Evolutionary conservation across 35 echinoderm and acorn worm genomes (phyloP).

Genomic region (Acanthaster planci): DNA sequence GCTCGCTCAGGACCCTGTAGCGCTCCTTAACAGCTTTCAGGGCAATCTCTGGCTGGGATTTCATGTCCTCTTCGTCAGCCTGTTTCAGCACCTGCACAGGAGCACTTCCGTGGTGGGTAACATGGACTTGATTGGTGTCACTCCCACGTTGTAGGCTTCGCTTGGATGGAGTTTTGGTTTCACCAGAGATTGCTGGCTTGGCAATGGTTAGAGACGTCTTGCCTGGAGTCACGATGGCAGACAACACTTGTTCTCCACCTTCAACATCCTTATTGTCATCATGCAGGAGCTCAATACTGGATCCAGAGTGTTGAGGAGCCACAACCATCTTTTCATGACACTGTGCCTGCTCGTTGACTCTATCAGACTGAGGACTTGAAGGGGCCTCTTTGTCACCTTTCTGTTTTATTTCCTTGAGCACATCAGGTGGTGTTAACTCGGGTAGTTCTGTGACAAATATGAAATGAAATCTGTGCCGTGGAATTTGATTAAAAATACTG

Average conservation of each 20-base stretch:
- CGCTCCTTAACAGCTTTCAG: not conserved
- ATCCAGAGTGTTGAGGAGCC: not conserved
- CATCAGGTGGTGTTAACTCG: not conserved
- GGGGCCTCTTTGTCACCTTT: too few species aligned
- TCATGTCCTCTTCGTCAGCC: not conserved
- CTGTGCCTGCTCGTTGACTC: too few species aligned
- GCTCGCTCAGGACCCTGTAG: not conserved
- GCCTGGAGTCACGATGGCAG: not conserved
- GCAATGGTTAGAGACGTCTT: not conserved
- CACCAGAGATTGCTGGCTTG: not conserved
- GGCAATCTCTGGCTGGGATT: not conserved
- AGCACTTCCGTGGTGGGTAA: not conserved
- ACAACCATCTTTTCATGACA: too few species aligned
- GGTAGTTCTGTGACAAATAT: not conserved
- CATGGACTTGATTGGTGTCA: not conserved
- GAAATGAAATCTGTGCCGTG: too few species aligned
- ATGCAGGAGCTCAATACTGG: slow-evolving; percentile 7
- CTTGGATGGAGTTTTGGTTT: not conserved
- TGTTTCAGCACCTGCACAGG: not conserved
- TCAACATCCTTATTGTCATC: not conserved
- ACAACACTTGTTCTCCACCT: not conserved
- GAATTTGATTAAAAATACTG: too few species aligned
- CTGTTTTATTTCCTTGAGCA: not conserved
- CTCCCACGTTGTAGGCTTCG: not conserved
- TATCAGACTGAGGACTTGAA: too few species aligned